These are phyloP conservation scores for Tanytarsus gracilentus DNA, from an alignment of 2,888 invertebrate genomes.

Conservation along the genomic window DNA sequence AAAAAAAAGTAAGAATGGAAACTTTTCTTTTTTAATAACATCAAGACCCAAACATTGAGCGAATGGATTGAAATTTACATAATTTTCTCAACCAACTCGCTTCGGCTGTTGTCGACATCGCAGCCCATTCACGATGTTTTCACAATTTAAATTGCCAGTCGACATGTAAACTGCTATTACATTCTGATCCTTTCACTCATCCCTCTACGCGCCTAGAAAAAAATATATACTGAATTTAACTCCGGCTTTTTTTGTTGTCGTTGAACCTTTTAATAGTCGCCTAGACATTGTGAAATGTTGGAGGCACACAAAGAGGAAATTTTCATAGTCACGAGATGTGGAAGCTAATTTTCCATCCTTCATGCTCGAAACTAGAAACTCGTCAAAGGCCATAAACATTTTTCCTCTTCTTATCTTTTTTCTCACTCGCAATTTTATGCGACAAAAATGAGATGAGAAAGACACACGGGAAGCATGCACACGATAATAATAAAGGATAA, in stretches of 20 bases:
- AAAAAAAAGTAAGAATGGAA: background rate
- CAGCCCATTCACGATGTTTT: background rate
- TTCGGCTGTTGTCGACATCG: too few relatives aligned
- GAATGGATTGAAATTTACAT: conserved; percentile 20
- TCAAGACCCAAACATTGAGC: background rate
- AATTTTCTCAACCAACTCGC: conserved; percentile 17
- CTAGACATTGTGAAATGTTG: too few relatives aligned
- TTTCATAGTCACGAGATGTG: conserved; percentile 22
- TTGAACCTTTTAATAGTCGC: too few relatives aligned
- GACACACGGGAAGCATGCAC: too few relatives aligned
- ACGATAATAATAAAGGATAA: too few relatives aligned
- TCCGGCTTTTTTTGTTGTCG: too few relatives aligned
- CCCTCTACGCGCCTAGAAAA: background rate
- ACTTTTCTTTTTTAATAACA: conserved; percentile 21
- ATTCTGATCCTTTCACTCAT: background rate
- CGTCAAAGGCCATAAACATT: too few relatives aligned
- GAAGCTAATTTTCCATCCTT: conserved; percentile 5
- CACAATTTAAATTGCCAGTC: conserved; percentile 24
- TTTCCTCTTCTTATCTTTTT: background rate
- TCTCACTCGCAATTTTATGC: too few relatives aligned
- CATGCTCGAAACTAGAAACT: too few relatives aligned
- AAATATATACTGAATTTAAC: background rate
- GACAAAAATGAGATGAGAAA: too few relatives aligned
- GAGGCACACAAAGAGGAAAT: background rate
- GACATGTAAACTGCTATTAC: conserved; percentile 29